phyloP scores from a whole-genome alignment of 2,888 invertebrate genomes.

The Polietes domitor region DNA sequence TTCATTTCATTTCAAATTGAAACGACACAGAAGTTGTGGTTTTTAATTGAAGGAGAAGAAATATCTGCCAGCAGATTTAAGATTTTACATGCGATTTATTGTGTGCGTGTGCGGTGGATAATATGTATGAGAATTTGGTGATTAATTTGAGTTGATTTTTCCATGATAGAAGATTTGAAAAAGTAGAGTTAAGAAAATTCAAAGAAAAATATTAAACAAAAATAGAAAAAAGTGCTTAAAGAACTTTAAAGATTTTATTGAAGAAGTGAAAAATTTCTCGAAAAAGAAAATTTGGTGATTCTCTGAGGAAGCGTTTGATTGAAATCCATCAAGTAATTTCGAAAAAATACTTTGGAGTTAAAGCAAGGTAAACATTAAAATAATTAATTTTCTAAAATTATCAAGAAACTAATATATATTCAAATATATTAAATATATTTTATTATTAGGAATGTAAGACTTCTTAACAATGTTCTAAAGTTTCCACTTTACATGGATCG shows the following conservation, averaged over 20 bases:
- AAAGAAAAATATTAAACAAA: no score
- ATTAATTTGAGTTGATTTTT: background rate
- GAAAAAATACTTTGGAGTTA: background rate
- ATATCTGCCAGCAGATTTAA: background rate
- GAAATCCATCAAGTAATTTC: background rate
- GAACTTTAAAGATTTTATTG: no score
- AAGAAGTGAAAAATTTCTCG: background rate
- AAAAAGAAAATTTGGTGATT: no score
- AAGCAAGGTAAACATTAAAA: conserved; percentile 39
- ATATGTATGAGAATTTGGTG: background rate
- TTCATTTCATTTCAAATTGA: background rate
- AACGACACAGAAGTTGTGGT: background rate
- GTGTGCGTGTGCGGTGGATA: background rate
- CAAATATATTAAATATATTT: no score
- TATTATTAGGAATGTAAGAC: no score
- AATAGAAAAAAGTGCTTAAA: no score
- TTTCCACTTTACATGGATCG: no score
- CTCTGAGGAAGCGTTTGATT: background rate
- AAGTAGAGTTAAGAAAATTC: no score
- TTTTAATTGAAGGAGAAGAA: background rate
- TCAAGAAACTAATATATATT: no score
- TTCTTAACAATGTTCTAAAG: no score
- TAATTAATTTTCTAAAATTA: no score
- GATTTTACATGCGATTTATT: background rate
- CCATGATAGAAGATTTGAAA: background rate